Evolutionary conservation across 2,888 invertebrate species (phyloP), one percentile per base, ranked within the genome.

Genomic region (Lasioglossum morio): DNA sequence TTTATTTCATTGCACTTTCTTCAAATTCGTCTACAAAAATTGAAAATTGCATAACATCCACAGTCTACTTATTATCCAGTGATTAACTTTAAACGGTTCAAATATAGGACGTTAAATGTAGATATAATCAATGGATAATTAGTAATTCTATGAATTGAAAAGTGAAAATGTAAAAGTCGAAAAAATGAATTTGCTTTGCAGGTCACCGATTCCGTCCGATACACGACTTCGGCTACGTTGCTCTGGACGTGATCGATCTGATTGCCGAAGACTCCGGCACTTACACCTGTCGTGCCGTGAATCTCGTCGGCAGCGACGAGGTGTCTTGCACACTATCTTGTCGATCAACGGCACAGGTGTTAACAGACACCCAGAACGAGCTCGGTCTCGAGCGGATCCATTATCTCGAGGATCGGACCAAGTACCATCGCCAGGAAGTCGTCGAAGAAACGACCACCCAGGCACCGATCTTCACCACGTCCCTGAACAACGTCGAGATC

Each of bases 191-290:
- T 30, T 76, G 2, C 16, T 85, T 84, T 89, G 23, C 87, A 96
- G 97, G 99, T 75, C 99, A 99, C 94, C 97, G 99, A 93, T 99
- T 99, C 96, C 97, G 99, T 92, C 99, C 99, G 83, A 98, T 99
- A 94, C 99, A 99, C 95, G 99, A 99, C 95, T 99, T 99, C 95
- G 99, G 99, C 66, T 99, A 99, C 94, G 99, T 99, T 37, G 99
- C 99, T 27, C 96, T 99, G 87, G 99, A 99, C 94, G 98, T 99
- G 88, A 97, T 99, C 89, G 99, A 99, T 94, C 96, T 99, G 80
- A 99, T 99, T 94, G 98, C 99, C 79, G 99, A 99, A 96, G 99
- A 99, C 95, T 97, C 98, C 0, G 99, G 98, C 74, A 97, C 97
- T 37, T 99, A 99, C 95, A 99, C 99, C 5, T 99, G 99, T 94